phyloP scores from a whole-genome alignment of 2,797 vertebrate species.

The Betta splendens region DNA sequence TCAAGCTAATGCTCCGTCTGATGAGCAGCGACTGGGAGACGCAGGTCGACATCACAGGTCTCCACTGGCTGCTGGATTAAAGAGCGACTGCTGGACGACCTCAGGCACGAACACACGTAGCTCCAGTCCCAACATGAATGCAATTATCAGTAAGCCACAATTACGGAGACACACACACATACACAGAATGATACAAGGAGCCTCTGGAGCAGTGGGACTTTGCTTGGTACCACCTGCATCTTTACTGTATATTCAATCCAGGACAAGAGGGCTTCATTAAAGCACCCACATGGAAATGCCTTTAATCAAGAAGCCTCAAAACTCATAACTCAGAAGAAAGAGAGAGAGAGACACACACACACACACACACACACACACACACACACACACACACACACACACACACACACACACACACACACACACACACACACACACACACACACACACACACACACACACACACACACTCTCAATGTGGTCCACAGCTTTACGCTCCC shows the following conservation, averaged over 20 bases:
- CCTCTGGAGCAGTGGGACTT: constrained; percentile 13
- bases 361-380: background rate
- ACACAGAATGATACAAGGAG: constrained; percentile 25
- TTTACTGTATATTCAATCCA: constrained; percentile 13
- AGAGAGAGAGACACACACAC: no score
- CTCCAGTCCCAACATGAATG: constrained; percentile 49
- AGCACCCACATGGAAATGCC: constrained; percentile 6
- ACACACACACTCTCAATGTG: background rate
- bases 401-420: no score
- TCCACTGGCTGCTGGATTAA: constrained; percentile 56
- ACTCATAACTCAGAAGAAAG: constrained; percentile 1
- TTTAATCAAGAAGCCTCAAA: constrained; percentile 4
- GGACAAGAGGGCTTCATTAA: constrained; percentile 10
- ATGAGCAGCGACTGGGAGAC: constrained; percentile 52
- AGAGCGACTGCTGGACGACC: constrained; percentile 60
- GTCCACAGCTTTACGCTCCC: constrained; percentile 5
- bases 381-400: no score
- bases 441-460: no score
- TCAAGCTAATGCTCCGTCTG: constrained; percentile 20
- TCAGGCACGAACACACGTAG: constrained; percentile 47
- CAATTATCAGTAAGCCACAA: constrained; percentile 58
- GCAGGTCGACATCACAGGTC: constrained; percentile 51
- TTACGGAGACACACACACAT: constrained; percentile 20
- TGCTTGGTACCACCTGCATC: constrained; percentile 17
- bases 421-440: no score